These are phyloP conservation scores for Drosophila burlai DNA, from an alignment of 1,140 invertebrate genomes.

Conservation along the genomic window DNA sequence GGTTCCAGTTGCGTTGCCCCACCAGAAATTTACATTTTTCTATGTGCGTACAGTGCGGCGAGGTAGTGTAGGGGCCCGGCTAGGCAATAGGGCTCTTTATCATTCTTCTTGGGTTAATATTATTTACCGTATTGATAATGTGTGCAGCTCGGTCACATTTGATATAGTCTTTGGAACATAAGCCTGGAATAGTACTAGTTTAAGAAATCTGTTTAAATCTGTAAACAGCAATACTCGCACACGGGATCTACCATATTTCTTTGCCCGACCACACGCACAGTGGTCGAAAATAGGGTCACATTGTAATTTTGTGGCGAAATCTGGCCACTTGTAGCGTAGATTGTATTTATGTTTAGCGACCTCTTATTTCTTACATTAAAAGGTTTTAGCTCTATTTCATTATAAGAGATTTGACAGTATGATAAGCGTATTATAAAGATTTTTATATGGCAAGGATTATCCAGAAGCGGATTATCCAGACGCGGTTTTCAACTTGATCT, in stretches of 20 bases:
- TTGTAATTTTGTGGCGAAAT: not conserved
- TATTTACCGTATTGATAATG: not conserved
- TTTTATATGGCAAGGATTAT: not conserved
- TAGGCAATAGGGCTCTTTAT: not conserved
- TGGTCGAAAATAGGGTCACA: not conserved
- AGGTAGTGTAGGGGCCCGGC: not conserved
- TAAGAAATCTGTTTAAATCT: too few species aligned
- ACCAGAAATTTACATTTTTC: conserved; percentile 36
- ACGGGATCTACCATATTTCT: not conserved
- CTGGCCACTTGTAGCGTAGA: not conserved
- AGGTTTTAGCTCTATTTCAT: not conserved
- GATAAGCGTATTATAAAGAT: not conserved
- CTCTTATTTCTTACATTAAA: not conserved
- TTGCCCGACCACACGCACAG: fast-evolving
- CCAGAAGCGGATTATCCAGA: not conserved
- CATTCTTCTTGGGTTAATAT: not conserved
- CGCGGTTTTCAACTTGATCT: not conserved
- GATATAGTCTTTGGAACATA: not conserved
- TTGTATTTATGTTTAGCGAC: not conserved
- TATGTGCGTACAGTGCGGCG: conserved; percentile 24
- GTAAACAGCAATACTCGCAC: too few species aligned
- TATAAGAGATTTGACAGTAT: not conserved
- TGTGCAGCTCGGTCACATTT: not conserved
- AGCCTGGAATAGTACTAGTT: not conserved
- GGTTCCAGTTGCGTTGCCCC: conserved; percentile 23